Base-by-base conservation (phyloP, 92 coral and sea anemone genomes). In the Zoanthus sansibaricus region DNA sequence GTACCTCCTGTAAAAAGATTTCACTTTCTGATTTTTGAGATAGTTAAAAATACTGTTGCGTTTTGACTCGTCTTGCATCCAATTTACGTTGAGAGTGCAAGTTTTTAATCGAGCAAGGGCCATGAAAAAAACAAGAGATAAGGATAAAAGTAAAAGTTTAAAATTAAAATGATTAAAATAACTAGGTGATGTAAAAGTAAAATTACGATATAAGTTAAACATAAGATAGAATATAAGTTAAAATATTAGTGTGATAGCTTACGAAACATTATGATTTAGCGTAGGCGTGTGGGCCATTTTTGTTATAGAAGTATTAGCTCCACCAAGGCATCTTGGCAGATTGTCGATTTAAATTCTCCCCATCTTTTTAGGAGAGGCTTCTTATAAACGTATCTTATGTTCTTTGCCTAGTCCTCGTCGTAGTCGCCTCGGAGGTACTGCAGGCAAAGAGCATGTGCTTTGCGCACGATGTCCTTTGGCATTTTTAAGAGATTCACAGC, bases 1-100 rank as follows among this genome's bases (percentile, higher is more conserved):
- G 78, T 0, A 72, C 68, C 11, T 83, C 78, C 25, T 25, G 25
- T 25, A 83, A 83, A 9, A 11, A 17, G 67, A 83, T 83, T 7
- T 83, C 87, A 18, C 64, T 21, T 13, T 69, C 46, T 9, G 17
- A 17, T 46, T 42, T 12, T 37, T 33, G 44, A 30, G 71, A 25
- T 14, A 83, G 1, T 83, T 64, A 25, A 83, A 83, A 9, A 71
- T 10, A 12, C 49, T 42, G 13, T 68, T 44, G 11, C 71, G 61
- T 45, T 83, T 83, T 13, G 47, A n/a, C 16, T 71, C 17, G 44
- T 72, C 79, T 30, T 25, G 68, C 10, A 83, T 44, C 16, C 87
- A 71, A 9, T 83, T 83, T n/a, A 83, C 78, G 51, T 46, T 71
- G 25, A 83, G 4, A 11, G 77, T 10, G 9, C 52, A 44, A 15